phyloP scores from a whole-genome alignment of 2,113 vertebrate genomes.

The Serinus canaria region DNA sequence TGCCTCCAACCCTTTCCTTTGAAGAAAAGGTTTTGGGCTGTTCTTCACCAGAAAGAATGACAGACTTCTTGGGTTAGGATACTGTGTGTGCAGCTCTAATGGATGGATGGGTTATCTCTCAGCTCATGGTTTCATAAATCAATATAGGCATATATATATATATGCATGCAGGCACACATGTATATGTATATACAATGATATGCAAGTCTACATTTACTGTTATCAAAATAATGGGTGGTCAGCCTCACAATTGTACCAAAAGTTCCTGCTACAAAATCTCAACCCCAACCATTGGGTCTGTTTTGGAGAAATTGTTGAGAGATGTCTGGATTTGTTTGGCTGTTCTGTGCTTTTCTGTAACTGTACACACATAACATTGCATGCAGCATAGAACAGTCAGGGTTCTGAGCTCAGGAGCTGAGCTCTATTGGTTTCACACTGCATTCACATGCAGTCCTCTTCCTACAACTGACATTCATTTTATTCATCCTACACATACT shows the following conservation, averaged over 20 bases:
- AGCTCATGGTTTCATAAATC: background rate
- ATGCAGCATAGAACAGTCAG: background rate
- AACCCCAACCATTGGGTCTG: background rate
- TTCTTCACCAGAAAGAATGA: background rate
- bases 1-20: background rate
- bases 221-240: background rate
- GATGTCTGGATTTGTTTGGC: background rate
- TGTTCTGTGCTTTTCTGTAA: background rate
- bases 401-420: background rate
- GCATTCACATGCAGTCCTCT: background rate
- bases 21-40: background rate
- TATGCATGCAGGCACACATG: background rate
- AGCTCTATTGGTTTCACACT: background rate
- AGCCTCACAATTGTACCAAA: background rate
- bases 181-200: background rate
- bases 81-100: rapidly evolving
- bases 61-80: background rate
- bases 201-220: background rate
- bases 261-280: background rate
- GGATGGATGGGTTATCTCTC: background rate
- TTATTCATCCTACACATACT: background rate
- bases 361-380: background rate
- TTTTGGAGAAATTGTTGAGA: background rate
- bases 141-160: background rate
- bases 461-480: background rate